Conservation (phyloP, 2,113 vertebrate species). For the Manacus vitellinus region DNA sequence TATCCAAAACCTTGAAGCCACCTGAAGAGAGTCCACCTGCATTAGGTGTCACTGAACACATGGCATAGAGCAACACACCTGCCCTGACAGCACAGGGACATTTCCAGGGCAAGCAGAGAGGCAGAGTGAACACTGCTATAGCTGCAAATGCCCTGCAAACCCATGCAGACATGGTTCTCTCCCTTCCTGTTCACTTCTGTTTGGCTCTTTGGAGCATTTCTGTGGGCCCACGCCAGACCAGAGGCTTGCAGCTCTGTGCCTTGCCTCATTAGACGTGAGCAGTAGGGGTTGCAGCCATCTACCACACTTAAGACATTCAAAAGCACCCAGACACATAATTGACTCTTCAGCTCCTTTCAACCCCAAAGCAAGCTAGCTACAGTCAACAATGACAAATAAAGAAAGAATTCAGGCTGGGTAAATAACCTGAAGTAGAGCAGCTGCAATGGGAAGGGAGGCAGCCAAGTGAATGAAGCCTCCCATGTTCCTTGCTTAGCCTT, state of each 20-base stretch:
- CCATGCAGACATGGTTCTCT: fast-evolving
- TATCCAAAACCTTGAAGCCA: not conserved
- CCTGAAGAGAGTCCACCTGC: not conserved
- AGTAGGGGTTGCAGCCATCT: not conserved
- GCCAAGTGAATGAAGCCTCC: constrained; percentile 44
- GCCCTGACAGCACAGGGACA: too few species aligned
- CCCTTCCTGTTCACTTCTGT: not conserved
- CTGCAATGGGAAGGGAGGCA: constrained; percentile 14
- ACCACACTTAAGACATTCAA: constrained; percentile 18
- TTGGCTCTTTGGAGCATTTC: not conserved
- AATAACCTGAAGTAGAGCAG: constrained; percentile 61
- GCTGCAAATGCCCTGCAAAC: not conserved
- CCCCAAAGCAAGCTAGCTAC: constrained; percentile 1
- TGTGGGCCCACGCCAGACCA: fast-evolving
- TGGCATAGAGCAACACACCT: not conserved
- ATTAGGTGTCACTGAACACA: not conserved
- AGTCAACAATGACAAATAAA: constrained; percentile 29
- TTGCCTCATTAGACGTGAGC: constrained; percentile 15
- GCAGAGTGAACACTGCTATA: not conserved
- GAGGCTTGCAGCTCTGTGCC: not conserved
- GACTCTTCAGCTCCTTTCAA: constrained; percentile 51
- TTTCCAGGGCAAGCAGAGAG: not conserved
- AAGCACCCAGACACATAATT: constrained; percentile 26
- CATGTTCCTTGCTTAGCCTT: constrained; percentile 6
- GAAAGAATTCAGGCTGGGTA: constrained; percentile 34